These are phyloP conservation scores for Abscondita cerata DNA, from an alignment of 2,888 invertebrate species.

Conservation along the genomic window DNA sequence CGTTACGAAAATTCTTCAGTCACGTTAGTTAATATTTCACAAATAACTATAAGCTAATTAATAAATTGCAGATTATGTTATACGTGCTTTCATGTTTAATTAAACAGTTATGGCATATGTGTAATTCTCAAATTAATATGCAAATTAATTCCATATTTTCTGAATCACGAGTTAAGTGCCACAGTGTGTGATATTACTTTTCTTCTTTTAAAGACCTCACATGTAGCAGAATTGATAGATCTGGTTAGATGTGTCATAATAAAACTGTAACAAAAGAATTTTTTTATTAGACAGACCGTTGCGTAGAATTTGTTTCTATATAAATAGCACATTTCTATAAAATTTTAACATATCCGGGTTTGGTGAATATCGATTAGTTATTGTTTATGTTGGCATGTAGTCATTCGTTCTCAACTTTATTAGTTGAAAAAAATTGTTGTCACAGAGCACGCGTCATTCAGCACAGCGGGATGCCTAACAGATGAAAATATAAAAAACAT, in stretches of 20 bases:
- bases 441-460: conserved; percentile 24
- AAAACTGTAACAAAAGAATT: conserved; percentile 14
- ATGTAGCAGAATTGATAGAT: conserved; percentile 22
- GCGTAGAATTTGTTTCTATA: neutral
- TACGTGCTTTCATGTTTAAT: conserved; percentile 27
- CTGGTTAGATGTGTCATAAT: conserved; percentile 23
- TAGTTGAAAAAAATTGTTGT: conserved; percentile 18
- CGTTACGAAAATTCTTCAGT: conserved; percentile 32
- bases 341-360: conserved; percentile 1
- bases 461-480: conserved; percentile 13
- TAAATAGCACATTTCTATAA: neutral
- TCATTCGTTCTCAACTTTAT: conserved; percentile 19
- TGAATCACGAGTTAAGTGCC: conserved; percentile 18
- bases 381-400: conserved; percentile 15
- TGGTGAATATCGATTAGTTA: conserved; percentile 17
- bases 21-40: conserved; percentile 34
- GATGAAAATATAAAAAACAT: conserved; percentile 22
- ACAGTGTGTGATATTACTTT: neutral
- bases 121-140: conserved; percentile 25
- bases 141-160: conserved; percentile 27
- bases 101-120: conserved; percentile 21
- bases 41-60: conserved; percentile 32
- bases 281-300: conserved; percentile 5
- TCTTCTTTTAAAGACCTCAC: conserved; percentile 18
- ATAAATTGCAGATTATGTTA: conserved; percentile 29